phyloP scores from a whole-genome alignment of 2,888 invertebrate genomes.

The Herminia tarsipennalis region DNA sequence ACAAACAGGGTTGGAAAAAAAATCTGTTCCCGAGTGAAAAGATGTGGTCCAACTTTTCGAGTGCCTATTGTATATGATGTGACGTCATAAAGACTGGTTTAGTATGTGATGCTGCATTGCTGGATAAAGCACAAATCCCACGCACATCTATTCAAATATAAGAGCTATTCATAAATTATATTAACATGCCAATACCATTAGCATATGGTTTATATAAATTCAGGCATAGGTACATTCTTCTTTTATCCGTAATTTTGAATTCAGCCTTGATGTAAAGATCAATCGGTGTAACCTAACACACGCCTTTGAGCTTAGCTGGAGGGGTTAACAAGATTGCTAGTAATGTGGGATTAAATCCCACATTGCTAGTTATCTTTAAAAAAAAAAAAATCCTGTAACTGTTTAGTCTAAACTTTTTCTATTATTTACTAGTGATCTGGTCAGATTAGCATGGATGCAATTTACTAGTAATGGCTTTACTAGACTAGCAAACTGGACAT shows the following conservation, averaged over 20 bases:
- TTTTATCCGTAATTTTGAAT: slow-evolving; percentile 2
- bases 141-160: slow-evolving; percentile 40
- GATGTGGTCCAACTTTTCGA: no score
- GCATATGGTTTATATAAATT: slow-evolving; percentile 5
- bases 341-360: no score
- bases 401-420: no score
- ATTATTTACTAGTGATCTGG: no score
- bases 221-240: neutral
- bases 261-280: neutral
- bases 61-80: slow-evolving; percentile 14
- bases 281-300: neutral
- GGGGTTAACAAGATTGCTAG: no score
- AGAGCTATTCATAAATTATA: slow-evolving; percentile 20
- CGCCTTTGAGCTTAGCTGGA: neutral
- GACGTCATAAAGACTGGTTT: slow-evolving; percentile 54
- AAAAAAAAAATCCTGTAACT: no score
- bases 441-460: no score
- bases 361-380: no score
- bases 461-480: no score
- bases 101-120: slow-evolving; percentile 32
- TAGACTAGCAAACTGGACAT: no score
- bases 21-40: no score
- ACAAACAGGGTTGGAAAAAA: no score
- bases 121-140: slow-evolving; percentile 44
- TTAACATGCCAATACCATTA: slow-evolving; percentile 19